Conservation (phyloP, 2,113 vertebrate species). For the zebrafish (Danio rerio) region DNA sequence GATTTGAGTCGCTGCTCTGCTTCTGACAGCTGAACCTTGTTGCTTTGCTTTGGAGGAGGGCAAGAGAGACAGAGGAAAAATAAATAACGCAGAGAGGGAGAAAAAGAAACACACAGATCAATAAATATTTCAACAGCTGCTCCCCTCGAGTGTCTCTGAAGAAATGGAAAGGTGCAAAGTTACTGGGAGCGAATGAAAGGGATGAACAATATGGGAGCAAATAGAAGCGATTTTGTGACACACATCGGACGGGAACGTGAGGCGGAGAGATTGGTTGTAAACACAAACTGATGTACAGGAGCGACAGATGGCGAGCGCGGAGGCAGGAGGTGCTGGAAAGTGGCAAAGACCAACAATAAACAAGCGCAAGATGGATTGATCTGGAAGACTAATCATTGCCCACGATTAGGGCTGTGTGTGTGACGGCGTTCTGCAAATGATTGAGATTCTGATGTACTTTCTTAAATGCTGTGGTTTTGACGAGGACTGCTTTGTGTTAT, state of each 20-base stretch:
- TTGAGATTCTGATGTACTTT: background rate
- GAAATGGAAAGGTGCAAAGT: background rate
- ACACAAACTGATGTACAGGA: conserved; percentile 16
- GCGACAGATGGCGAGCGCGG: conserved; percentile 37
- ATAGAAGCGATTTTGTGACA: background rate
- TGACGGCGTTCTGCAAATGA: background rate
- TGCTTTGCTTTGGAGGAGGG: conserved; percentile 25
- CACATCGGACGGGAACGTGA: background rate
- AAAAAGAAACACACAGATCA: conserved; percentile 75
- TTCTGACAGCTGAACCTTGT: conserved; percentile 32
- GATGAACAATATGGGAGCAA: background rate
- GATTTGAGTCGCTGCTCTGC: conserved; percentile 13
- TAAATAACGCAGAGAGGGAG: conserved; percentile 61
- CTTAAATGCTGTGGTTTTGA: background rate
- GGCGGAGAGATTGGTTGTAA: background rate
- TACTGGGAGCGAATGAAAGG: background rate
- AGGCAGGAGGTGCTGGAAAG: conserved; percentile 20
- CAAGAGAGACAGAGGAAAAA: conserved; percentile 46
- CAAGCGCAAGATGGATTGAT: conserved; percentile 34
- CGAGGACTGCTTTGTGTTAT: too few species aligned
- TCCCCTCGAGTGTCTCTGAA: conserved; percentile 54
- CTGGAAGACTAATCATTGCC: conserved; percentile 42
- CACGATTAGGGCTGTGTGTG: conserved; percentile 4
- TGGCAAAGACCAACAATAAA: conserved; percentile 12
- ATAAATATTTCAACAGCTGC: conserved; percentile 83